A percentile compares a stretch with the other conserved stretches of the same genome.
Evolutionary conservation across 2,113 vertebrate genomes (phyloP).

Genomic region (Hypomesus transpacificus): DNA sequence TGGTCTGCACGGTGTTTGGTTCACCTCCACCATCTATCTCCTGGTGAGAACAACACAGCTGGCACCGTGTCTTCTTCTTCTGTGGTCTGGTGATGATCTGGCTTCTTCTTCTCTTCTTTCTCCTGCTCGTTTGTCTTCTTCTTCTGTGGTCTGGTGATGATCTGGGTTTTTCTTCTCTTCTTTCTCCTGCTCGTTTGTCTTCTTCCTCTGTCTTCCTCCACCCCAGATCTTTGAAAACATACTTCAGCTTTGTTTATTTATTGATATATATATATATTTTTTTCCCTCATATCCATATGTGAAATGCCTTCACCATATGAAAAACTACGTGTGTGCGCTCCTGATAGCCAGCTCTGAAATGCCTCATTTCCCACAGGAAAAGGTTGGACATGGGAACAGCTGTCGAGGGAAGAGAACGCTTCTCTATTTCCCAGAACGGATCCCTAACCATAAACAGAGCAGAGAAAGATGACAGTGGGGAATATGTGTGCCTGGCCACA

Average conservation of each 20-base stretch:
- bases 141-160: too few relatives aligned
- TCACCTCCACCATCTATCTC: conserved; percentile 77
- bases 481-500: conserved; percentile 78
- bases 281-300: too few relatives aligned
- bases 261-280: too few relatives aligned
- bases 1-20: conserved; percentile 85
- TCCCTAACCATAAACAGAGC: conserved; percentile 76
- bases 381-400: conserved; percentile 68
- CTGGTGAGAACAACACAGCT: conserved; percentile 72
- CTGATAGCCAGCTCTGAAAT: conserved; percentile 7
- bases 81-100: too few relatives aligned
- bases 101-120: too few relatives aligned
- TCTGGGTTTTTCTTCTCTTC: too few relatives aligned
- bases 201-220: too few relatives aligned
- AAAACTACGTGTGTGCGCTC: neutral
- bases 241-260: too few relatives aligned
- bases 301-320: too few relatives aligned
- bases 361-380: conserved; percentile 66
- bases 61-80: neutral
- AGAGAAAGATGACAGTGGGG: conserved; percentile 76
- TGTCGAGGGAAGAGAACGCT: conserved; percentile 58
- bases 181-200: too few relatives aligned
- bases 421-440: conserved; percentile 66
- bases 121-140: too few relatives aligned
- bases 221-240: too few relatives aligned